Evolutionary conservation across 2,113 vertebrate species (phyloP).

Genomic region (Eptesicus fuscus): DNA sequence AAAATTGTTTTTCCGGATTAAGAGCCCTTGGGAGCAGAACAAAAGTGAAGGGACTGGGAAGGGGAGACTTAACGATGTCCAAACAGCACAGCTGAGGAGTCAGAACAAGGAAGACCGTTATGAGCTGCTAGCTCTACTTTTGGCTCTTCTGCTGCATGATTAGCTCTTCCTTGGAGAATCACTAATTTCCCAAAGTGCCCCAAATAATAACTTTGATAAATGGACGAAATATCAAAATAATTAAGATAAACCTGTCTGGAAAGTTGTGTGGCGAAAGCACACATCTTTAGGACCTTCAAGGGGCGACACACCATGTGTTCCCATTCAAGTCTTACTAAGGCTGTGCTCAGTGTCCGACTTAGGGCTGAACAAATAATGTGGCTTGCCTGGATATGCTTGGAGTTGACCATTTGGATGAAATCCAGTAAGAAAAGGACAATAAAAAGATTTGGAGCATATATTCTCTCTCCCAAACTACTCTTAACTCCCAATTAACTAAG

Average conservation of each 20-base stretch:
- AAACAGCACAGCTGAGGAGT: neutral
- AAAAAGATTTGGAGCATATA: slow-evolving; percentile 57
- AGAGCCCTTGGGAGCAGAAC: slow-evolving; percentile 18
- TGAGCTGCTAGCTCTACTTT: neutral
- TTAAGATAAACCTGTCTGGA: neutral
- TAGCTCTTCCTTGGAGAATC: neutral
- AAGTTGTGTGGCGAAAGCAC: neutral
- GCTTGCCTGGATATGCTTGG: slow-evolving; percentile 46
- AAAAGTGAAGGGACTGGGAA: neutral
- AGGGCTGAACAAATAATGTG: slow-evolving; percentile 60
- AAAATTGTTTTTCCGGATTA: slow-evolving; percentile 34
- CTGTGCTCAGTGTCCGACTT: slow-evolving; percentile 41
- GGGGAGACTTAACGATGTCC: neutral
- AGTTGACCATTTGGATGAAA: slow-evolving; percentile 43
- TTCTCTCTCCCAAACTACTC: neutral
- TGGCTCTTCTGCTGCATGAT: neutral
- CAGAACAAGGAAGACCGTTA: neutral
- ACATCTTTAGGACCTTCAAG: neutral
- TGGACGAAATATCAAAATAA: neutral
- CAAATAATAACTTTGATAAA: slow-evolving; percentile 5
- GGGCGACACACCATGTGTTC: neutral
- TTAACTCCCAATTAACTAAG: slow-evolving; percentile 42
- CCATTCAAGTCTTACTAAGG: neutral
- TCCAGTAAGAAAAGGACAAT: slow-evolving; percentile 51
- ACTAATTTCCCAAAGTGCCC: neutral